Base-by-base conservation (phyloP, 2,797 vertebrate species). In the Vespertilio murinus region DNA sequence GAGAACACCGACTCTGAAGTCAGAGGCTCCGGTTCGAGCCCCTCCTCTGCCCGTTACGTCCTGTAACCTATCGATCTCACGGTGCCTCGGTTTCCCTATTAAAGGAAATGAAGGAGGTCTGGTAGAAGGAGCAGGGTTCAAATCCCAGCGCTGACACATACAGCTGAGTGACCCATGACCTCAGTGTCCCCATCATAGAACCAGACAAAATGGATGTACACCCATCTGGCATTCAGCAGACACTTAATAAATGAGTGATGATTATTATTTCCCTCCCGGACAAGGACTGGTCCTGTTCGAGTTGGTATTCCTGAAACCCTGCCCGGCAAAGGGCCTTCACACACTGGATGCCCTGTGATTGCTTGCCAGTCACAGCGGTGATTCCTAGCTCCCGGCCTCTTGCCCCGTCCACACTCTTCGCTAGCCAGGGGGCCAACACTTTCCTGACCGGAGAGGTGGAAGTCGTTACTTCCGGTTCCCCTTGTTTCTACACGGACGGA, bases 111-210 rank as follows among this genome's bases (percentile, higher is more conserved):
- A 83, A 71, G 70, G n/a, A 85, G 28, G 38, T 81, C 56, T 83
- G 30, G 30, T 52, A 91, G 80, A 84, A 86, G 87, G 42, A 88
- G 78, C n/a, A 40, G 17, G 38, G 52, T 90, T 86, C 87, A 85
- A 54, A 56, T 54, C 28, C 47, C 20, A 75, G 67, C 40, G 77
- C 10, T 74, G 42, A 81, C 17, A 28, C 13, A 9, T 30, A 54
- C 6, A 45, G 38, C 52, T 45, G 17, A 35, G 30, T 49, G 70
- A 83, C 28, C 47, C 65, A 28, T 74, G 61, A 88, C 42, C 87
- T 94, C 65, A 1, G 20, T 84, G 89, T 96, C 87, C 77, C 90
- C 30, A 64, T 35, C 67, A 74, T 14, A 88, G 73, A 78, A 49
- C 45, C 42, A 59, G 79, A 56, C 77, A 67, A 52, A 49, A 56